These are phyloP conservation scores for Steinernema khuongi DNA, from an alignment of 1,140 invertebrate genomes.

Conservation along the genomic window DNA sequence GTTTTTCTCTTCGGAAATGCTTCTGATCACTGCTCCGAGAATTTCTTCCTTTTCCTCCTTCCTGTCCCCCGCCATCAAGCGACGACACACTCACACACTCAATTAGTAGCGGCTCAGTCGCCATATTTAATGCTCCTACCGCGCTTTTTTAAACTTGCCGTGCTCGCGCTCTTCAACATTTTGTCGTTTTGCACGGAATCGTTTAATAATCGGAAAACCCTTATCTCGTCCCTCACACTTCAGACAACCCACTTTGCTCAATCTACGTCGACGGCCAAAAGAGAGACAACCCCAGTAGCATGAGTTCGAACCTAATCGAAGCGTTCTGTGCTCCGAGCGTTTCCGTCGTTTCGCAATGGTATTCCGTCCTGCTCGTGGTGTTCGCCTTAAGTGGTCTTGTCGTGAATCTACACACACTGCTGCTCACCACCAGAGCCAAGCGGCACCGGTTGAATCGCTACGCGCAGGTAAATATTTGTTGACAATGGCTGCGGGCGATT, in stretches of 20 bases:
- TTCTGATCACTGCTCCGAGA: neutral
- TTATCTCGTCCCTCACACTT: neutral
- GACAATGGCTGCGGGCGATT: too few species aligned
- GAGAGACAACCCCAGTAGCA: neutral
- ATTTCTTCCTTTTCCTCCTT: neutral
- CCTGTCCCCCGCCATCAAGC: neutral
- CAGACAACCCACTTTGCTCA: neutral
- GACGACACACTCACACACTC: neutral
- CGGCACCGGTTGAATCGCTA: neutral
- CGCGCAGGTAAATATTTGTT: neutral
- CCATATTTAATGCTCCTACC: conserved; percentile 2
- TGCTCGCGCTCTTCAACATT: neutral
- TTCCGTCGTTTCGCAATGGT: neutral
- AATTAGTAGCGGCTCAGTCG: neutral
- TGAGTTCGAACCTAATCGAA: neutral
- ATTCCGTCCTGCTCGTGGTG: neutral
- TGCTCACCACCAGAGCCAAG: neutral
- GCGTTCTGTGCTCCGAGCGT: neutral
- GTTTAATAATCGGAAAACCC: neutral
- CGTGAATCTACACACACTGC: neutral
- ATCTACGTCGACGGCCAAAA: neutral
- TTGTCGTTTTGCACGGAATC: neutral
- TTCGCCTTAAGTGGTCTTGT: neutral
- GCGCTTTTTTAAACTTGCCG: neutral
- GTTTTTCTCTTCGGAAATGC: neutral